Base-by-base conservation (phyloP, 2,797 vertebrate species). In the Diplodus puntazzo region DNA sequence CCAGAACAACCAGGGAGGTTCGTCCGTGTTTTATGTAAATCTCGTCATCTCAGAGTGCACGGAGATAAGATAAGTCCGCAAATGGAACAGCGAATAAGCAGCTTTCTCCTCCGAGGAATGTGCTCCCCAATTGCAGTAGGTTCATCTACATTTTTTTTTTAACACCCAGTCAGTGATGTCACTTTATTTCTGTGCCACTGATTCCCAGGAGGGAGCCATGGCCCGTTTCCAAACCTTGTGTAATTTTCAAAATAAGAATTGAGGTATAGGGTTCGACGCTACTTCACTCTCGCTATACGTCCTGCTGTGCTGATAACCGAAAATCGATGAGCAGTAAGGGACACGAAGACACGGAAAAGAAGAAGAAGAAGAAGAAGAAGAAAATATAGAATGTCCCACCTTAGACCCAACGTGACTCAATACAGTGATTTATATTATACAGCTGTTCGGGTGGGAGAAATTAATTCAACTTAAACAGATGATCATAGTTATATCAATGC, bases 141-240 rank as follows among this genome's bases (percentile, higher is more conserved):
- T 94, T 94, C 93, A 94, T 93, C 92, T 93, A 91, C 93, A 93
- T 27, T 27, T 27, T 27, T 27, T 69, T 93, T 94, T 93, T 90
- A 93, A 93, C 92, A 92, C 92, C 90, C 90, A 92, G 92, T 89
- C 89, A 86, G 92, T 93, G 94, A 95, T 93, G 93, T 95, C 92
- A 93, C 92, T 92, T 94, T 92, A 92, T 94, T 95, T 93, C 93
- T 94, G 93, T 94, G 93, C 92, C 94, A 94, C 87, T 69, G 84
- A 89, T 88, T 94, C 94, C 93, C 93, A 83, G 80, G 93, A 93
- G 93, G 83, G 78, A 70, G 66, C 76, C 88, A 76, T 92, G 92
- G 93, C 93, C 94, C 92, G 91, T 86, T 95, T 94, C 92, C 92
- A 93, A 91, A 91, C 88, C 88, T 89, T 85, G 88, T 82, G 86